Evolutionary conservation across 2,797 vertebrate genomes (phyloP).

Genomic region (Bryconaethiops microstoma): DNA sequence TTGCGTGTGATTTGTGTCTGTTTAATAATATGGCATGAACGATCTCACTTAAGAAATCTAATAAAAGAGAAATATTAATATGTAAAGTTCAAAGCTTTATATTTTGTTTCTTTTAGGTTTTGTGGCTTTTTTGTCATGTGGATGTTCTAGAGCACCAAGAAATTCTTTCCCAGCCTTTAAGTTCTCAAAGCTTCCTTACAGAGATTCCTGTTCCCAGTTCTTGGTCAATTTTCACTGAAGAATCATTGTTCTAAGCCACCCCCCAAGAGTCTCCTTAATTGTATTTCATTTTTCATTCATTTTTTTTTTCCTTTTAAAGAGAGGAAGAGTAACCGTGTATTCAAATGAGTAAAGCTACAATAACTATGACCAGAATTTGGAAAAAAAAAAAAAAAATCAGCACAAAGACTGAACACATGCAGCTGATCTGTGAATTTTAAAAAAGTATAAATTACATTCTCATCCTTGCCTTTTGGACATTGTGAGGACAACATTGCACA

Average conservation of each 20-base stretch:
- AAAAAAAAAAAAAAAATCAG: slow-evolving; percentile 66
- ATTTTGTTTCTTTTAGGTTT: slow-evolving; percentile 45
- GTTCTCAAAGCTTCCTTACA: slow-evolving; percentile 8
- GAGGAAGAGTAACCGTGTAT: slow-evolving; percentile 50
- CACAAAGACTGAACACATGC: slow-evolving; percentile 65
- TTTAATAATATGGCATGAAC: slow-evolving; percentile 52
- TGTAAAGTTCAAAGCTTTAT: slow-evolving; percentile 44
- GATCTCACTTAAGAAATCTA: slow-evolving; percentile 49
- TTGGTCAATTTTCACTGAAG: slow-evolving; percentile 28
- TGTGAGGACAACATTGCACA: slow-evolving; percentile 76
- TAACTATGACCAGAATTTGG: slow-evolving; percentile 24
- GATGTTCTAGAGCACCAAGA: slow-evolving; percentile 41
- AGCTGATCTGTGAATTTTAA: slow-evolving; percentile 75
- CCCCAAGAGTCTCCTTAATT: neutral
- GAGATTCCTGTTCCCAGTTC: slow-evolving; percentile 19
- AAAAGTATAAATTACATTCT: slow-evolving; percentile 70
- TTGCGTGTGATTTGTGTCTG: slow-evolving; percentile 51
- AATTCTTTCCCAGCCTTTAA: slow-evolving; percentile 15
- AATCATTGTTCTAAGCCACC: neutral
- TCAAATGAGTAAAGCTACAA: slow-evolving; percentile 41
- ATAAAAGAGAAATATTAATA: slow-evolving; percentile 44
- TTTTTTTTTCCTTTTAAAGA: slow-evolving; percentile 28
- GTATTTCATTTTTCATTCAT: slow-evolving; percentile 50
- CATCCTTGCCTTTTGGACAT: slow-evolving; percentile 59
- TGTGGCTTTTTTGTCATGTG: slow-evolving; percentile 51